phyloP scores from a whole-genome alignment of 2,888 invertebrate genomes.

The Drosophila subquinaria region DNA sequence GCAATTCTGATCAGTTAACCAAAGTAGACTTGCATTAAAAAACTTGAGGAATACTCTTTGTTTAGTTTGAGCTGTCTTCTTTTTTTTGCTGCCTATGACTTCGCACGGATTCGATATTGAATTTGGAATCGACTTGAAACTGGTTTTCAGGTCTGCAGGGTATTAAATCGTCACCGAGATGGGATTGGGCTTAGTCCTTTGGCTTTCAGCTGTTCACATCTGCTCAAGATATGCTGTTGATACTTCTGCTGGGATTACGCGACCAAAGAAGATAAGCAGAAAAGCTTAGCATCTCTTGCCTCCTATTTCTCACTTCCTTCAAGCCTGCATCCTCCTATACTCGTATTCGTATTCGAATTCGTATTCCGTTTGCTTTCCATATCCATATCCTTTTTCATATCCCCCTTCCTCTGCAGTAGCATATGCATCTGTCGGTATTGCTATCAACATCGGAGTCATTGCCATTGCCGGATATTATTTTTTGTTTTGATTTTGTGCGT shows the following conservation, averaged over 20 bases:
- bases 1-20: background rate
- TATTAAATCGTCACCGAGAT: background rate
- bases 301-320: background rate
- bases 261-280: slow-evolving; percentile 51
- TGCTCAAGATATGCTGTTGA: slow-evolving; percentile 42
- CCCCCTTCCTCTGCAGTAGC: slow-evolving; percentile 4
- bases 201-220: slow-evolving; percentile 5
- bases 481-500: slow-evolving; percentile 70
- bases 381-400: background rate
- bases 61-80: background rate
- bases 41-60: background rate
- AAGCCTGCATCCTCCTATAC: background rate
- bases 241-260: slow-evolving; percentile 42
- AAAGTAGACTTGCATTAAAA: background rate
- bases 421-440: slow-evolving; percentile 22
- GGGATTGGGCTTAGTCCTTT: background rate
- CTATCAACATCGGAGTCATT: slow-evolving; percentile 8
- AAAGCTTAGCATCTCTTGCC: slow-evolving; percentile 37
- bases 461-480: slow-evolving; percentile 51
- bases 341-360: too few relatives aligned
- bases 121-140: background rate
- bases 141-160: too few relatives aligned
- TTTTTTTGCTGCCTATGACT: background rate
- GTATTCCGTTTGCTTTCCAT: background rate
- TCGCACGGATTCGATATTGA: background rate